These are phyloP conservation scores for Eupelmus urozonus DNA, from an alignment of 2,888 invertebrate species.

Conservation along the genomic window DNA sequence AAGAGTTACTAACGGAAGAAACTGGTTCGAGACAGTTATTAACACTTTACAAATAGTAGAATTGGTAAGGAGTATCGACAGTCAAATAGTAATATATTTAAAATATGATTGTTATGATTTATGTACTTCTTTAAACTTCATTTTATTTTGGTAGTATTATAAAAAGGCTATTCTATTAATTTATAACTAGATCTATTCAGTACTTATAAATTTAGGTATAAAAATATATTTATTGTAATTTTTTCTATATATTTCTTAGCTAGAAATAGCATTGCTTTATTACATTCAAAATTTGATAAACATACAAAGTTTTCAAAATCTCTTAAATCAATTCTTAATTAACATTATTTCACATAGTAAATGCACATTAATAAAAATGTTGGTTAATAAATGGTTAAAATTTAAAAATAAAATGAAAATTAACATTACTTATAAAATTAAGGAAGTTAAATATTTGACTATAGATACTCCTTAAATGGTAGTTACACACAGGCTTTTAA, in stretches of 20 bases:
- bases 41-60: conserved; percentile 22
- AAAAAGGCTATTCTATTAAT: conserved; percentile 16
- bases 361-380: too few species aligned
- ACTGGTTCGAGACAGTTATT: conserved; percentile 38
- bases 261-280: background rate
- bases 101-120: background rate
- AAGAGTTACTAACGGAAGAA: conserved; percentile 48
- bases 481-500: conserved; percentile 29
- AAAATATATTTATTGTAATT: conserved; percentile 39
- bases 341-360: too few species aligned
- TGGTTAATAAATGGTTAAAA: too few species aligned
- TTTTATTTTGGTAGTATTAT: background rate
- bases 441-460: conserved; percentile 38
- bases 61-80: conserved; percentile 44
- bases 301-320: too few species aligned
- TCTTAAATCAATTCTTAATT: too few species aligned
- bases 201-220: conserved; percentile 24
- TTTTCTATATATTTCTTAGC: background rate
- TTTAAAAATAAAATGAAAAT: conserved; percentile 11
- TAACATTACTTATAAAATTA: background rate
- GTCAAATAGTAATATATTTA: conserved; percentile 42
- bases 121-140: background rate
- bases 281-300: background rate
- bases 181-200: conserved; percentile 10
- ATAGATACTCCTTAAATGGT: conserved; percentile 40